Evolutionary conservation across 2,113 vertebrate species (phyloP).

Genomic region (Deroptyus accipitrinus): DNA sequence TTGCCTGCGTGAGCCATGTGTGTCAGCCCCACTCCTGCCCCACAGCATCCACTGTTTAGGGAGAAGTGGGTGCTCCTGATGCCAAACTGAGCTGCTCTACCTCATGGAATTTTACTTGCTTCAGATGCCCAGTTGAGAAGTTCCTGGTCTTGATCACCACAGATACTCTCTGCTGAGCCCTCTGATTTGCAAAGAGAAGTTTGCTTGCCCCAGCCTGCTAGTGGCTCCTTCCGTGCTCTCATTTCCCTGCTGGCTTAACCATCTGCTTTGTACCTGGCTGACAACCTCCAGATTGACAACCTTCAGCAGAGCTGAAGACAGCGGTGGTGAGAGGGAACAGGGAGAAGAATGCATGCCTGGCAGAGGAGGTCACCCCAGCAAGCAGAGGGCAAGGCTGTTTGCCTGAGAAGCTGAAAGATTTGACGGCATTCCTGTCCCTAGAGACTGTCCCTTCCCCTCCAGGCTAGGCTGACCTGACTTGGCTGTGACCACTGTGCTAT

Average conservation of each 20-base stretch:
- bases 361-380: background rate
- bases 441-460: background rate
- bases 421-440: background rate
- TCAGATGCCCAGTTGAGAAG: background rate
- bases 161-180: background rate
- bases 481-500: background rate
- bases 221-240: background rate
- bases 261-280: background rate
- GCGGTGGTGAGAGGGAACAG: background rate
- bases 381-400: conserved; percentile 35
- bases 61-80: background rate
- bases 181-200: background rate
- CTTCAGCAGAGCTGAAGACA: background rate
- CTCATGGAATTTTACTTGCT: background rate
- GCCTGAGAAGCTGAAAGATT: conserved; percentile 43
- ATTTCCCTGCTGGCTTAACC: background rate
- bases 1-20: background rate
- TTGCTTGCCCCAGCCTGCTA: background rate
- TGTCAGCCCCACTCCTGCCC: background rate
- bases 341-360: background rate
- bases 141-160: background rate
- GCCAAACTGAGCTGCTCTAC: background rate
- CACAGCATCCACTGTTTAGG: rapidly evolving
- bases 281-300: background rate
- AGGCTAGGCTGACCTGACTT: conserved; percentile 52